These are phyloP conservation scores for Botia kubotai DNA, from an alignment of 2,797 vertebrate genomes.

Conservation along the genomic window DNA sequence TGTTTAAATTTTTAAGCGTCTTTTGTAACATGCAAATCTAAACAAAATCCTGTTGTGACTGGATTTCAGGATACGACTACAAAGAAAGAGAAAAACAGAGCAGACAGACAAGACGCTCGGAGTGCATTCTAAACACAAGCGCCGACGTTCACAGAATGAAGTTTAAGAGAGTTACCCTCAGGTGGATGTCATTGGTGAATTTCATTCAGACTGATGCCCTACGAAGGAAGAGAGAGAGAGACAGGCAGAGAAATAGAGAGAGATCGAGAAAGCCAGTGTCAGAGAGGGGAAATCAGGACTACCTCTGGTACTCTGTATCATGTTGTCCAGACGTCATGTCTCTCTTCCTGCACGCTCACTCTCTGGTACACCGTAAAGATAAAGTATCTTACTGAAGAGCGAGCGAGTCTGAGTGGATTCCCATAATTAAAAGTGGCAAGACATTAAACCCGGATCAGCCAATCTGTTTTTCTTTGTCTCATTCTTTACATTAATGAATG, in stretches of 20 bases:
- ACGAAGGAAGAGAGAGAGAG: background rate
- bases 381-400: conserved; percentile 38
- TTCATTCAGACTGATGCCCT: conserved; percentile 4
- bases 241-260: background rate
- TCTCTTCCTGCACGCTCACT: background rate
- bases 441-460: conserved; percentile 53
- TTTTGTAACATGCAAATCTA: conserved; percentile 39
- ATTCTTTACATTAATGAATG: conserved; percentile 33
- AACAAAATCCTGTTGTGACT: conserved; percentile 25
- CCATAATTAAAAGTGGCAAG: conserved; percentile 61
- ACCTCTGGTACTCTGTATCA: conserved; percentile 20
- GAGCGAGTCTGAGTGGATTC: conserved; percentile 61
- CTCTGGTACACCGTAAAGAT: background rate
- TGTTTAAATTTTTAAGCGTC: background rate
- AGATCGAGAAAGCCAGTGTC: background rate
- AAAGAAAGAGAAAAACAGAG: background rate
- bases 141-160: background rate
- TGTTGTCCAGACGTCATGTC: background rate
- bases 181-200: background rate
- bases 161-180: conserved; percentile 19
- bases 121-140: background rate
- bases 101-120: background rate
- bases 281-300: conserved; percentile 13
- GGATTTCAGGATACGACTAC: conserved; percentile 14
- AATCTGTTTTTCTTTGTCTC: background rate